phyloP scores from a whole-genome alignment of 2,888 invertebrate genomes.

The Matsumyia berberina region DNA sequence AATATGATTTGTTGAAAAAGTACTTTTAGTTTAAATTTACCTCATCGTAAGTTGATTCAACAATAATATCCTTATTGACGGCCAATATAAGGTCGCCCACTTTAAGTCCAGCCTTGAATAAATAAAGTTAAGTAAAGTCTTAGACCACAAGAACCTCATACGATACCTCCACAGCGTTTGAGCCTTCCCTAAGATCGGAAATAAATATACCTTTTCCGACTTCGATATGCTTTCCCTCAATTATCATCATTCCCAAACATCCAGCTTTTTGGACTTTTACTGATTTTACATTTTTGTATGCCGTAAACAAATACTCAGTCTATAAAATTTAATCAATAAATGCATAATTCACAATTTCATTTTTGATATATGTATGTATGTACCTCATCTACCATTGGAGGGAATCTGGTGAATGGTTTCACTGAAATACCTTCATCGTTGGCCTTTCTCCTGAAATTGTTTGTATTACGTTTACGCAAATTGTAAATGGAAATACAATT shows the following conservation, averaged over 20 bases:
- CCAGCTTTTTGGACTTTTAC: constrained; percentile 93
- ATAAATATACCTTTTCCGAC: constrained; percentile 96
- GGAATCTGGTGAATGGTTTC: constrained; percentile 94
- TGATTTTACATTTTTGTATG: constrained; percentile 82
- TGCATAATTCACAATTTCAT: not conserved
- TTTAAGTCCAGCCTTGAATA: constrained; percentile 93
- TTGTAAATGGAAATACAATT: not conserved
- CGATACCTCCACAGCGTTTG: constrained; percentile 92
- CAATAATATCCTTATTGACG: constrained; percentile 95
- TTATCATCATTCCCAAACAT: constrained; percentile 95
- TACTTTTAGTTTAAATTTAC: constrained; percentile 85
- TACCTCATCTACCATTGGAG: constrained; percentile 93
- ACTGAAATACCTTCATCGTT: constrained; percentile 90
- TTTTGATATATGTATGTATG: no score
- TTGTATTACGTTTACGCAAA: not conserved
- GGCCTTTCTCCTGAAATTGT: constrained; percentile 81
- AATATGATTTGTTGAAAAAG: constrained; percentile 1
- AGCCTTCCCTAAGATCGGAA: constrained; percentile 95
- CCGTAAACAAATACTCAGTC: constrained; percentile 70
- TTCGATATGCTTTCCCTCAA: constrained; percentile 96
- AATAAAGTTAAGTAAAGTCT: constrained; percentile 23
- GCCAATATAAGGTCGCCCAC: constrained; percentile 99
- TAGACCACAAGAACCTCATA: not conserved
- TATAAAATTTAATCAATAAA: constrained; percentile 13
- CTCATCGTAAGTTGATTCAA: constrained; percentile 94